Evolutionary conservation across 2,888 invertebrate genomes (phyloP).

Genomic region (Sinopyrophorus schimmeli): DNA sequence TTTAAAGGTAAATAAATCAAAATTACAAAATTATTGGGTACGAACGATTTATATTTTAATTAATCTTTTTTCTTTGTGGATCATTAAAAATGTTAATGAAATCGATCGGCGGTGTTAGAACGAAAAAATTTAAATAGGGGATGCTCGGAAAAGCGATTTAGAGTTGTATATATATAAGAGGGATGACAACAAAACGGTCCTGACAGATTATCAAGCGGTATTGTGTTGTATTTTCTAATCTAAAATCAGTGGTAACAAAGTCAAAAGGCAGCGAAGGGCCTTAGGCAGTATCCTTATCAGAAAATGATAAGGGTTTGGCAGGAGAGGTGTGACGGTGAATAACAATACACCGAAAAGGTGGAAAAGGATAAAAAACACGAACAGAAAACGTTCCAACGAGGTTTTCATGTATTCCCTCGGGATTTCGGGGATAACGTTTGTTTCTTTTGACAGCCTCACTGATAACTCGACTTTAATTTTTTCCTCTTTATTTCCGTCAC

Average conservation of each 20-base stretch:
- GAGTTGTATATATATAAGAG: too few relatives aligned
- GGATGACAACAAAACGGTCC: conserved; percentile 10
- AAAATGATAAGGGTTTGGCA: conserved; percentile 34
- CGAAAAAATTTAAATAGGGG: too few relatives aligned
- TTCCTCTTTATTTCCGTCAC: conserved; percentile 11
- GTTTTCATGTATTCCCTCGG: conserved; percentile 31
- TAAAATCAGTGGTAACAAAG: conserved; percentile 32
- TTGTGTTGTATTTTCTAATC: conserved; percentile 28
- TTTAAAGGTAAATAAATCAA: too few relatives aligned
- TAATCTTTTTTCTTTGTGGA: too few relatives aligned
- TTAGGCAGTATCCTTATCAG: conserved; percentile 31
- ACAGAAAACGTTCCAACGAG: conserved; percentile 27
- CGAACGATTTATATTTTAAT: too few relatives aligned
- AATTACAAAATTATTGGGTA: too few relatives aligned
- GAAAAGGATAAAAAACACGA: conserved; percentile 26
- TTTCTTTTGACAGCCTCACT: conserved; percentile 27
- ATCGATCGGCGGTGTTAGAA: too few relatives aligned
- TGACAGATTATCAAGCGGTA: conserved; percentile 27
- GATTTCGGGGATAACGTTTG: conserved; percentile 32
- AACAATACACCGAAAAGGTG: conserved; percentile 26
- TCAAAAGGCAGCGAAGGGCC: conserved; percentile 27
- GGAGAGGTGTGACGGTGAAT: conserved; percentile 30
- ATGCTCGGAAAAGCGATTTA: too few relatives aligned
- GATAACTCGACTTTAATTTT: conserved; percentile 22
- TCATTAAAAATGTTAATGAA: too few relatives aligned